Percentiles rank a stretch among this genome's conserved stretches.
Conservation (phyloP, 2,113 vertebrate species). For the Pheucticus melanocephalus region DNA sequence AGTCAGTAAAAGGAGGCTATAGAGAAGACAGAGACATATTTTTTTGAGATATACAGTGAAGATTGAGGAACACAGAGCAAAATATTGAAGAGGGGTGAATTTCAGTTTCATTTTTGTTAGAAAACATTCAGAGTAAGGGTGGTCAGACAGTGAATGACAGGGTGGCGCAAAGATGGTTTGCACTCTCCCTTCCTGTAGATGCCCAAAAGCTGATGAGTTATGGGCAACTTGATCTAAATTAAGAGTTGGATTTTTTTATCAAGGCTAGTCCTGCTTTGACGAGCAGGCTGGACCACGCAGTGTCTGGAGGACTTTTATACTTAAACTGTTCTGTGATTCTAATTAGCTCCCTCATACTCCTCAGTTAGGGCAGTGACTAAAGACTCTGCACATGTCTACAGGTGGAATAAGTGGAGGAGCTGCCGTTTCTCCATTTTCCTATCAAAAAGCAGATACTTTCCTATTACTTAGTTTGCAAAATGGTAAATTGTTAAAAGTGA, state of each 20-base stretch:
- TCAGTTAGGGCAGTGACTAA: background rate
- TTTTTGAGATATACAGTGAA: background rate
- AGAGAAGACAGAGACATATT: background rate
- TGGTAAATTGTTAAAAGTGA: background rate
- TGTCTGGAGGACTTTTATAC: background rate
- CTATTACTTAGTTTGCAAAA: background rate
- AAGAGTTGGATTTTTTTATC: background rate
- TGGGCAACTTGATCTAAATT: background rate
- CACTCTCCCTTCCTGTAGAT: background rate
- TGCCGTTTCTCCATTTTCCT: background rate
- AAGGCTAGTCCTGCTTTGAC: background rate
- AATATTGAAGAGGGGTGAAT: background rate
- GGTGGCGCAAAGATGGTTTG: background rate
- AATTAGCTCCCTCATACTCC: background rate
- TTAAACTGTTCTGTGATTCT: background rate
- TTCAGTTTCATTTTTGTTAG: background rate
- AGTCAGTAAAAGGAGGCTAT: background rate
- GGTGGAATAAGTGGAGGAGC: background rate
- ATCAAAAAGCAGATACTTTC: background rate
- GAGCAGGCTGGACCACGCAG: background rate
- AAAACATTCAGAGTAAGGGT: background rate
- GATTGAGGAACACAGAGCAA: background rate
- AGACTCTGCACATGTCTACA: background rate
- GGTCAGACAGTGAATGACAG: background rate
- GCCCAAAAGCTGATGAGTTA: background rate